Evolutionary conservation across 1,140 invertebrate species (phyloP).

Genomic region (Onthophagus taurus): DNA sequence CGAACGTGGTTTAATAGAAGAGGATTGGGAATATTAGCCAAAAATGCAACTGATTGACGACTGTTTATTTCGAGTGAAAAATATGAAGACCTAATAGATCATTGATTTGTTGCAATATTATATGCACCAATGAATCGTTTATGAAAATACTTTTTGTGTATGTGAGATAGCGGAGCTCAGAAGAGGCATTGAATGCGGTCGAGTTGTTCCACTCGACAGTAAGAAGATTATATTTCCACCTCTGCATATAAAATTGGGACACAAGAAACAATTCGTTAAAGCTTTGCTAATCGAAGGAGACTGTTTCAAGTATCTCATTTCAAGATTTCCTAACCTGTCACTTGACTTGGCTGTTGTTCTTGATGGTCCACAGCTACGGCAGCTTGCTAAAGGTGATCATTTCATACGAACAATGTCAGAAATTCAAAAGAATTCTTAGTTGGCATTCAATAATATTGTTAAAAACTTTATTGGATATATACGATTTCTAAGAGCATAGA

Average conservation of each 20-base stretch:
- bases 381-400: neutral
- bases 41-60: too few species aligned
- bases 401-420: neutral
- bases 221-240: neutral
- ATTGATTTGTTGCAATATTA: conserved; percentile 1
- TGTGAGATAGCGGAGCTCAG: neutral
- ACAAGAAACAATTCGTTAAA: neutral
- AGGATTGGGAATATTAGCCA: too few species aligned
- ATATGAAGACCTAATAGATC: too few species aligned
- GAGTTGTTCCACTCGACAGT: neutral
- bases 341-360: neutral
- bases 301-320: neutral
- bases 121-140: neutral
- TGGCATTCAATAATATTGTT: neutral
- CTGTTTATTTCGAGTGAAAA: too few species aligned
- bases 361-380: neutral
- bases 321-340: neutral
- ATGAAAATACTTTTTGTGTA: neutral
- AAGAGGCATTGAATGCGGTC: neutral
- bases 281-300: conserved; percentile 1
- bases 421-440: neutral
- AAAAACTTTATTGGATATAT: too few species aligned
- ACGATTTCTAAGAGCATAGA: too few species aligned
- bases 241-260: neutral
- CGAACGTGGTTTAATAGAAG: too few species aligned